Percentiles rank a stretch among this genome's conserved stretches.
These are phyloP conservation scores for Hyppa rectilinea DNA, from an alignment of 2,888 invertebrate species.

Conservation along the genomic window DNA sequence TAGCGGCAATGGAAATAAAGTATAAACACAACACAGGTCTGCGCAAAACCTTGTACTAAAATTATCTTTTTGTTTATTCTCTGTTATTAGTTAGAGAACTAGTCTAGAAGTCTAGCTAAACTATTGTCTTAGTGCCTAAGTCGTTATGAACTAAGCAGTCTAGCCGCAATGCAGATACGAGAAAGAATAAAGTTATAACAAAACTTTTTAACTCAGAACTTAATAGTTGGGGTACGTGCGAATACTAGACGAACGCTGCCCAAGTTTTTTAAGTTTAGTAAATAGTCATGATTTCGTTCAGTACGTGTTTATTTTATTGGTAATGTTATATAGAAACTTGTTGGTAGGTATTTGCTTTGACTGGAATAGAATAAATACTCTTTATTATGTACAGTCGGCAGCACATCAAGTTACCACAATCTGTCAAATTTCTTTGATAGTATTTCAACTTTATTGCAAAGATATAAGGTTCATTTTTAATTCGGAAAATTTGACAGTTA, in stretches of 20 bases:
- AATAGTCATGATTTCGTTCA: constrained; percentile 7
- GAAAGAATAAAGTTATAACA: constrained; percentile 27
- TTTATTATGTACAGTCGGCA: too few species aligned
- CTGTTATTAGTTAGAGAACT: neutral
- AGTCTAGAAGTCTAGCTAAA: neutral
- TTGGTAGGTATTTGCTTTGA: neutral
- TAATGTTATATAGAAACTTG: neutral
- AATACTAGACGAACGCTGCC: constrained; percentile 7
- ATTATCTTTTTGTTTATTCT: neutral
- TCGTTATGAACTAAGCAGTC: neutral
- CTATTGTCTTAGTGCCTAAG: constrained; percentile 5
- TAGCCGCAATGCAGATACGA: constrained; percentile 57
- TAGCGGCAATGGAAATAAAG: too few species aligned
- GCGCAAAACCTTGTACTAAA: neutral
- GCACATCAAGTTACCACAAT: too few species aligned
- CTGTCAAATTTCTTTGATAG: too few species aligned
- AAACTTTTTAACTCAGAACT: constrained; percentile 38
- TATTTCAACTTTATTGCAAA: too few species aligned
- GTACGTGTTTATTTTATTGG: neutral
- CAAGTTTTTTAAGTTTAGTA: constrained; percentile 26
- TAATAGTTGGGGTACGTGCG: constrained; percentile 29
- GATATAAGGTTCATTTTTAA: too few species aligned
- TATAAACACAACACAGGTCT: too few species aligned
- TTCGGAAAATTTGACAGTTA: too few species aligned
- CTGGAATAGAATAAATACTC: too few species aligned